Percentiles rank a stretch among this genome's conserved stretches.
phyloP scores from a whole-genome alignment of 2,888 invertebrate species.

The Stramonita haemastoma region DNA sequence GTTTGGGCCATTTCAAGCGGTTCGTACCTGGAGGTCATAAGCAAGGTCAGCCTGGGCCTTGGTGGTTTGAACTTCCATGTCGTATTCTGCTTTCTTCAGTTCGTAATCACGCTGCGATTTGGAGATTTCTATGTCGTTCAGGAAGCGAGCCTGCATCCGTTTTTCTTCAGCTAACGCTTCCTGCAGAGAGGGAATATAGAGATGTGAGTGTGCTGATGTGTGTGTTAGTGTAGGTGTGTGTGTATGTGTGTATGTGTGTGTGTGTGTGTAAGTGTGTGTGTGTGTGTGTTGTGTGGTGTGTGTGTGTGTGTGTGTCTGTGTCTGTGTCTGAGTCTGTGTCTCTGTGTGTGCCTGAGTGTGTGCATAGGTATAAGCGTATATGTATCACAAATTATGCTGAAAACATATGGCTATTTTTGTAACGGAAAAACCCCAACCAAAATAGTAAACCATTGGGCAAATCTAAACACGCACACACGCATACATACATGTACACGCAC shows the following conservation, averaged over 20 bases:
- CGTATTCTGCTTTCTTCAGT: conserved; percentile 96
- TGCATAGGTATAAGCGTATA: background rate
- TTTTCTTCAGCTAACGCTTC: conserved; percentile 98
- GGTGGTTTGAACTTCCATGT: conserved; percentile 96
- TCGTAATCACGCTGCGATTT: conserved; percentile 98
- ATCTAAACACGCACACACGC: too few relatives aligned
- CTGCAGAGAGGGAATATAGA: conserved; percentile 55
- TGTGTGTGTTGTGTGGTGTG: too few relatives aligned
- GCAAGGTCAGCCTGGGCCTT: conserved; percentile 80
- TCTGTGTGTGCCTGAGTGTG: too few relatives aligned
- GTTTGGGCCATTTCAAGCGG: background rate
- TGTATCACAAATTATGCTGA: background rate
- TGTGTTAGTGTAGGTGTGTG: background rate
- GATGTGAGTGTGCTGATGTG: background rate
- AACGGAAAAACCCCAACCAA: too few relatives aligned
- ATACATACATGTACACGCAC: too few relatives aligned
- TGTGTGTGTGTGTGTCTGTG: too few relatives aligned
- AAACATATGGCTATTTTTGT: too few relatives aligned
- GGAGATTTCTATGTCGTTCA: conserved; percentile 98
- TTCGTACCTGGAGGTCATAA: conserved; percentile 75
- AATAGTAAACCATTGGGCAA: too few relatives aligned
- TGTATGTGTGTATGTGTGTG: too few relatives aligned
- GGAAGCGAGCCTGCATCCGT: conserved; percentile 93
- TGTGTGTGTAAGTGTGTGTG: too few relatives aligned
- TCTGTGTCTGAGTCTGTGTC: too few relatives aligned